Evolutionary conservation across 2,113 vertebrate species (phyloP).

Genomic region (Ranitomeya variabilis): DNA sequence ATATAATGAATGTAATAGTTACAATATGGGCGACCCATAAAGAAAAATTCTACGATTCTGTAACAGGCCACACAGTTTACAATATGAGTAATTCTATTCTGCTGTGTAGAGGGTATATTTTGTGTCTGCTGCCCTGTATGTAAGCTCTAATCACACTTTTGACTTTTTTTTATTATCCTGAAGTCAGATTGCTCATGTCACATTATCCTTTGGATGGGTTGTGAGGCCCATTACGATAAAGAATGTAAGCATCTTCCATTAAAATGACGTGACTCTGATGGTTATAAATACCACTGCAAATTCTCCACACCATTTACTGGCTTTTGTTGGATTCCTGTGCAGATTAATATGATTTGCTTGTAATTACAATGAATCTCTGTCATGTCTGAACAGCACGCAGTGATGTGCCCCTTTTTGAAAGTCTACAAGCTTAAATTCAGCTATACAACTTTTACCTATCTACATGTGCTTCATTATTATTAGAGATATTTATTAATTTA

Average conservation of each 20-base stretch:
- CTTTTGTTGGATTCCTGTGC: constrained; percentile 42
- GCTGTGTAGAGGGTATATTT: not conserved
- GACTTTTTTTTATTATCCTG: constrained; percentile 21
- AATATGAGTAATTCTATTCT: not conserved
- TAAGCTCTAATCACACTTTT: constrained; percentile 12
- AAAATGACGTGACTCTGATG: constrained; percentile 25
- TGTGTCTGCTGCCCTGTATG: constrained; percentile 18
- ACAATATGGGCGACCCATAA: not conserved
- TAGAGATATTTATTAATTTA: not conserved
- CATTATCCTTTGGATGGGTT: constrained; percentile 31
- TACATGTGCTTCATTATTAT: not conserved
- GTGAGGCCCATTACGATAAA: constrained; percentile 31
- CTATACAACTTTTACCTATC: not conserved
- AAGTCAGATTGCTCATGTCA: constrained; percentile 18
- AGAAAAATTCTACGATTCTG: not conserved
- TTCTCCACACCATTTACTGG: constrained; percentile 46
- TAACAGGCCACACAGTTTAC: constrained; percentile 2
- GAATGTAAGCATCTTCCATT: constrained; percentile 40
- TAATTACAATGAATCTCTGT: constrained; percentile 47
- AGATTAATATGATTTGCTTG: constrained; percentile 45
- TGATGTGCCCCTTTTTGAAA: not conserved
- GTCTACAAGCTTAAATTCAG: not conserved
- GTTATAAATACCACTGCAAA: constrained; percentile 40
- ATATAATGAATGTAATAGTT: not conserved
- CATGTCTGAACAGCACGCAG: constrained; percentile 41